Percentiles rank a stretch among this genome's conserved stretches.
Conservation (phyloP, 2,888 invertebrate species). For the Coleophora flavipennella region DNA sequence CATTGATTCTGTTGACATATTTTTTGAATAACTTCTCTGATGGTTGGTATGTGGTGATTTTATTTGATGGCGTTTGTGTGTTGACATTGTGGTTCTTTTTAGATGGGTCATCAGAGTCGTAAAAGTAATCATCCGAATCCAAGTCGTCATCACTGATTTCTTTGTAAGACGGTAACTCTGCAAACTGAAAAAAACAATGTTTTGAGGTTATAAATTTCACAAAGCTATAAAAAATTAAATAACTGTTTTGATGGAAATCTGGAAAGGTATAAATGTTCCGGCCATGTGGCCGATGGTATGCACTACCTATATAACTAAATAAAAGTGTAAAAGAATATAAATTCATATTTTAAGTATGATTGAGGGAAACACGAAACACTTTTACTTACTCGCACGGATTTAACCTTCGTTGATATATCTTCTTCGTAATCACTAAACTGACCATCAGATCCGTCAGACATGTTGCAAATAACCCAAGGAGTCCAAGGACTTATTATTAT, state of each 20-base stretch:
- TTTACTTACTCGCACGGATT: conserved; percentile 50
- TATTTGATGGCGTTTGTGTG: conserved; percentile 69
- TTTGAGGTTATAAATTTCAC: too few species aligned
- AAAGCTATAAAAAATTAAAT: not conserved
- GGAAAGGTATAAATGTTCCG: too few species aligned
- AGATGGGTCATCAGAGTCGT: conserved; percentile 51
- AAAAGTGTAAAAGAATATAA: too few species aligned
- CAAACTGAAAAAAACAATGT: conserved; percentile 35
- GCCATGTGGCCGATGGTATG: too few species aligned
- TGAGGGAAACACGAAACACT: too few species aligned
- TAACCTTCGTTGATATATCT: conserved; percentile 46
- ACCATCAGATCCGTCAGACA: conserved; percentile 33
- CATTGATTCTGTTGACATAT: conserved; percentile 85
- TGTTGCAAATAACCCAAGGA: conserved; percentile 7
- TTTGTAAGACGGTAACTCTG: conserved; percentile 39
- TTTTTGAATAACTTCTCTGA: conserved; percentile 85
- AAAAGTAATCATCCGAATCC: conserved; percentile 56
- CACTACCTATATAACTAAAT: too few species aligned
- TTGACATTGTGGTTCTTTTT: conserved; percentile 47
- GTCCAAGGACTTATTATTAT: too few species aligned
- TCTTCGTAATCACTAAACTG: conserved; percentile 62
- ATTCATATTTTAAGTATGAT: too few species aligned
- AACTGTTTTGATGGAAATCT: too few species aligned
- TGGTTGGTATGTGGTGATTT: conserved; percentile 81
- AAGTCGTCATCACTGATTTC: conserved; percentile 37